Conservation (phyloP, 1,140 invertebrate species). For the Anastatus disparis region DNA sequence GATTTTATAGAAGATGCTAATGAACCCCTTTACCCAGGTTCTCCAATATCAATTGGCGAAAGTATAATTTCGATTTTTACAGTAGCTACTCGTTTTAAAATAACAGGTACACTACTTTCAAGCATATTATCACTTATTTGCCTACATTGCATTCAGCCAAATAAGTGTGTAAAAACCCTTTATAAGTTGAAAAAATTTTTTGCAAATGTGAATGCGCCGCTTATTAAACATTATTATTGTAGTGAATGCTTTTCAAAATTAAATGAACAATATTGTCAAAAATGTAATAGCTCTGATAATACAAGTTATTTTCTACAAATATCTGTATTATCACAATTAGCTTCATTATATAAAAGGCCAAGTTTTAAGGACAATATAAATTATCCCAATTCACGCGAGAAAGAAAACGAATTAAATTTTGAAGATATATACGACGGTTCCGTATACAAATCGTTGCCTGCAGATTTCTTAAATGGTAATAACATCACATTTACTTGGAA, state of each 20-base stretch:
- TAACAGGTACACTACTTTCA: constrained; percentile 18
- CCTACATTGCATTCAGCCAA: constrained; percentile 1
- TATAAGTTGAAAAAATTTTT: too few relatives aligned
- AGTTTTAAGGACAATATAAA: neutral
- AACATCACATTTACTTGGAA: too few relatives aligned
- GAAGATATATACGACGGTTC: neutral
- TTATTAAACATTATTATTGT: constrained; percentile 11
- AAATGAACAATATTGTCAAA: neutral
- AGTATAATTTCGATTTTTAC: constrained; percentile 39
- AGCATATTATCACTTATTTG: neutral
- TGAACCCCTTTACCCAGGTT: too few relatives aligned
- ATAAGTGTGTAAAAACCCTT: too few relatives aligned
- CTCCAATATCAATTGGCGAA: constrained; percentile 32
- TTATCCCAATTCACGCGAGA: too few relatives aligned
- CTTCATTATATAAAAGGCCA: too few relatives aligned
- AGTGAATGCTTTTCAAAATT: neutral
- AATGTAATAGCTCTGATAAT: too few relatives aligned
- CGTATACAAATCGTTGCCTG: neutral
- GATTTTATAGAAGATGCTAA: too few relatives aligned
- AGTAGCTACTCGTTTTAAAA: constrained; percentile 32
- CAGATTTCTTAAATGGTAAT: neutral
- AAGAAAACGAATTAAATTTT: too few relatives aligned
- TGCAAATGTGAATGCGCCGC: too few relatives aligned
- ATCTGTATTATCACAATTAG: neutral
- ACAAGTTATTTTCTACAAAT: neutral